Evolutionary conservation across 2,113 vertebrate genomes (phyloP), one percentile per base, ranked within the genome.

Genomic region (Tyrannus savana): DNA sequence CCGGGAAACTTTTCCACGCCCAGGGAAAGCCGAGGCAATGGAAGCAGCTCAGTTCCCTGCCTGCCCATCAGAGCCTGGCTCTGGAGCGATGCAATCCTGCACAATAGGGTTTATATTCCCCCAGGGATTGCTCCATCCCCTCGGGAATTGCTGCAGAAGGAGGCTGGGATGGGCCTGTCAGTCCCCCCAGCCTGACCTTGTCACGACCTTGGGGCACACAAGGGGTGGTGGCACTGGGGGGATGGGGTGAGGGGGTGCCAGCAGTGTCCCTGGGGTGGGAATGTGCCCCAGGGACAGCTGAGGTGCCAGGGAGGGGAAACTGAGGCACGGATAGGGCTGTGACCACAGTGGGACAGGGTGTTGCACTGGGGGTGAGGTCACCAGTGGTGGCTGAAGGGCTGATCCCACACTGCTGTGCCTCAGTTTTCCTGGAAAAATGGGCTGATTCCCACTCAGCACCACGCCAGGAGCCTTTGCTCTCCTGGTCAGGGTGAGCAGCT

Each of bases 301-400:
- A 1, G 4, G 72, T 53, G 72, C 25, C 2, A 0, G 12, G 42
- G 35, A 55, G 39, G 81, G 82, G 82, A 90, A 87, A 80, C 81
- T 55, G 91, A 93, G 84, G 75, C 91, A 85, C 7, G 0, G 35
- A 37, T 37, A 8, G 25, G 46, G 46, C 62, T n/a, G 33, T 22
- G 23, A 5, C 3, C 14, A 2, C 50, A 10, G 19, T 3, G 0
- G 24, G 52, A 37, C 12, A 7, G 21, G 11, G 18, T 2, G 0
- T 8, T 13, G 10, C 58, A 0, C 1, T 5, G 47, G 18, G 18
- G 31, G 0, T 33, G 35, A 44, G 44, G 60, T 19, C 39, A 39
- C 25, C 59, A 42, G 62, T 19, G 60, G 6, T 6, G n/a, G 42
- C 39, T 14, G 2, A 81, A 44, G 24, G 84, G 63, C 44, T 16